phyloP scores from a whole-genome alignment of 2,888 invertebrate species.

The Apamea monoglypha region DNA sequence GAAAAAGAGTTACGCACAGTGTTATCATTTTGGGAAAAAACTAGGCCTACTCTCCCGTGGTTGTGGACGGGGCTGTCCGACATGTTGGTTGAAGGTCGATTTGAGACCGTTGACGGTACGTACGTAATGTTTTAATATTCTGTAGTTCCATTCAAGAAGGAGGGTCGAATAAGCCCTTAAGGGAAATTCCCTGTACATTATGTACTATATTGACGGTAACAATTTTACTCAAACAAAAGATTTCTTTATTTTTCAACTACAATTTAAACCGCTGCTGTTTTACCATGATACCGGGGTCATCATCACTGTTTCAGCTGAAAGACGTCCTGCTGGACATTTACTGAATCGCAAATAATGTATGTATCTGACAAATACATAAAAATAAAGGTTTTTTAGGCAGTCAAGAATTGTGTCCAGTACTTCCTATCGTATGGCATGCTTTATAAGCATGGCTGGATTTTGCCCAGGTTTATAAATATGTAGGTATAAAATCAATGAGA shows the following conservation, averaged over 20 bases:
- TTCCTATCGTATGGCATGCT: neutral
- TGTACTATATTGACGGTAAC: neutral
- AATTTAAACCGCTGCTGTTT: neutral
- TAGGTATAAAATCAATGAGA: neutral
- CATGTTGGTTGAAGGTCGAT: slow-evolving; percentile 75
- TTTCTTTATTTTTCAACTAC: neutral
- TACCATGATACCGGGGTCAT: neutral
- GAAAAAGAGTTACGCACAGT: slow-evolving; percentile 73
- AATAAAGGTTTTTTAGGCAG: neutral
- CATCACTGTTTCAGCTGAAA: neutral
- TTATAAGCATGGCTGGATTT: neutral
- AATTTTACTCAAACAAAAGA: neutral
- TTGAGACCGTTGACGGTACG: slow-evolving; percentile 75
- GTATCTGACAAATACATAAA: neutral
- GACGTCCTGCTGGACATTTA: neutral
- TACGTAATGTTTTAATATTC: neutral
- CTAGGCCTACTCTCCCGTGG: slow-evolving; percentile 59
- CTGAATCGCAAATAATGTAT: neutral
- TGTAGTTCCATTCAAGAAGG: neutral
- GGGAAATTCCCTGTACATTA: neutral
- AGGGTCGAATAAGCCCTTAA: neutral
- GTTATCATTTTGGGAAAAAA: slow-evolving; percentile 70
- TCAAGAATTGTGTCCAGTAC: neutral
- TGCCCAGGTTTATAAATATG: neutral
- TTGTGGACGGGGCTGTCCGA: slow-evolving; percentile 76